Evolutionary conservation across 2,888 invertebrate species (phyloP).

Genomic region (Drosophila rubida): DNA sequence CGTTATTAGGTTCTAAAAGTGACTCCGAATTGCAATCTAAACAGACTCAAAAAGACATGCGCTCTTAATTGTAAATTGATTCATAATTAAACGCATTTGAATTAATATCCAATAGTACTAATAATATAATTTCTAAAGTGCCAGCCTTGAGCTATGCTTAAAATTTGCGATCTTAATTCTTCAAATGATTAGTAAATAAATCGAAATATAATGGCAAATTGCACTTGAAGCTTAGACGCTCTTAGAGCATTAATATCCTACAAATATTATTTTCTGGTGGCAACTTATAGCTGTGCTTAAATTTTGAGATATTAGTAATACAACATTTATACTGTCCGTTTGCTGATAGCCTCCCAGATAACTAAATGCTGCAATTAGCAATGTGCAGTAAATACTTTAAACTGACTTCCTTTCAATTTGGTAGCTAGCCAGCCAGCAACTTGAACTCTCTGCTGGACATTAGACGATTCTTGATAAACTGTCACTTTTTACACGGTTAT

Average conservation of each 20-base stretch:
- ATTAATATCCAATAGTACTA: background rate
- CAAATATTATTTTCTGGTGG: too few species aligned
- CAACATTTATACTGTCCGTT: background rate
- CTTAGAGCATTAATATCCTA: too few species aligned
- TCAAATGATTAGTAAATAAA: too few species aligned
- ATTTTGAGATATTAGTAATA: background rate
- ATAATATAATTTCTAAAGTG: background rate
- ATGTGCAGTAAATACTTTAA: slow-evolving; percentile 12
- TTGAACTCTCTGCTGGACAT: slow-evolving; percentile 13
- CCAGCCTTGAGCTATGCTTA: background rate
- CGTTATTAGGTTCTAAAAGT: too few species aligned
- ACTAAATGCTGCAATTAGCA: slow-evolving; percentile 12
- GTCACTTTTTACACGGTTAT: slow-evolving; percentile 43
- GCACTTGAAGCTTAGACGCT: too few species aligned
- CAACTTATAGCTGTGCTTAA: background rate
- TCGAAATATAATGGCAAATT: too few species aligned
- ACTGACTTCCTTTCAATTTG: slow-evolving; percentile 9
- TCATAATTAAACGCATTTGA: background rate
- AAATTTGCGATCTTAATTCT: background rate
- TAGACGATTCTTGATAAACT: slow-evolving; percentile 52
- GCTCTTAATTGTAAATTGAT: background rate
- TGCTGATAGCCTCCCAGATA: slow-evolving; percentile 1
- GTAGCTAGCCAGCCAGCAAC: background rate
- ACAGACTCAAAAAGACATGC: background rate
- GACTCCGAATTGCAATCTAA: too few species aligned